Evolutionary conservation across 2,888 invertebrate genomes (phyloP).

Genomic region (Seladonia tumulorum): DNA sequence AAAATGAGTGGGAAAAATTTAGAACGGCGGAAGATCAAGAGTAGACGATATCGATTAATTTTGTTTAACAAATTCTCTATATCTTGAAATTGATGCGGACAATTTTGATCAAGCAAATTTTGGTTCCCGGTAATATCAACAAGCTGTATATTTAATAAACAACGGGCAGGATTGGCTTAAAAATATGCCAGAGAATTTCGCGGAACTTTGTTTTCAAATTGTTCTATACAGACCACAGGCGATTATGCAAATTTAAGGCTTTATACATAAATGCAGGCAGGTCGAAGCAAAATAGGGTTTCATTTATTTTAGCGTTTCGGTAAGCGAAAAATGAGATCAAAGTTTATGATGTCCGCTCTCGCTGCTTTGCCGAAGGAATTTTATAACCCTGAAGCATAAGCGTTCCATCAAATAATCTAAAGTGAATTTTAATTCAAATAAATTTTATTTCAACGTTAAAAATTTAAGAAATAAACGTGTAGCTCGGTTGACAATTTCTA

Average conservation of each 20-base stretch:
- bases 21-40: too few relatives aligned
- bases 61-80: too few relatives aligned
- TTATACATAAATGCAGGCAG: background rate
- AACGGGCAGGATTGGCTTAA: background rate
- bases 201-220: background rate
- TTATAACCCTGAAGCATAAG: background rate
- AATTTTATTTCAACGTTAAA: too few relatives aligned
- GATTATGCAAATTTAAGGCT: background rate
- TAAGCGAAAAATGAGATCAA: background rate
- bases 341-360: background rate
- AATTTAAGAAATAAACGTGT: too few relatives aligned
- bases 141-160: background rate
- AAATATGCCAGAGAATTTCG: background rate
- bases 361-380: background rate
- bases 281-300: background rate
- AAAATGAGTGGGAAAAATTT: background rate
- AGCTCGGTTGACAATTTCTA: too few relatives aligned
- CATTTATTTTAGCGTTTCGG: background rate
- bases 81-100: too few relatives aligned
- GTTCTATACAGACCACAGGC: background rate
- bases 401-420: background rate
- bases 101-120: too few relatives aligned
- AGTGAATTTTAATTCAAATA: background rate
- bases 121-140: background rate
- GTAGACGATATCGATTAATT: too few relatives aligned